Evolutionary conservation across 2,113 vertebrate genomes (phyloP).

Genomic region (Tylochromis polylepis): DNA sequence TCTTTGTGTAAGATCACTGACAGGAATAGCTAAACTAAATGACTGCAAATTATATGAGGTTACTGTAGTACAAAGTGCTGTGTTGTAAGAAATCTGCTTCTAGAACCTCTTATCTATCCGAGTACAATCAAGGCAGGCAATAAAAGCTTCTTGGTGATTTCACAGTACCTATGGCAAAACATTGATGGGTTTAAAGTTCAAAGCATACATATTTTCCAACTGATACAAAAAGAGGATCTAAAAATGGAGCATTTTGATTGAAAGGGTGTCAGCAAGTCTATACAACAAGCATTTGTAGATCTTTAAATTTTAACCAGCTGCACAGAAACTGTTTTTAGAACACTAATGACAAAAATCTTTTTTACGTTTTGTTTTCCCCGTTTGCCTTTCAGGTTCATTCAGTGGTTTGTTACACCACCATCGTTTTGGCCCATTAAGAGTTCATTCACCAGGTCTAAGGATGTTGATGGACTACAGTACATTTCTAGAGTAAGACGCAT

Average conservation of each 20-base stretch:
- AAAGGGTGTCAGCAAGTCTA: background rate
- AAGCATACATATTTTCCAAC: background rate
- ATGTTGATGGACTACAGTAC: background rate
- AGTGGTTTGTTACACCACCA: background rate
- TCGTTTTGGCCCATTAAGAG: background rate
- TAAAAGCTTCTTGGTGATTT: conserved; percentile 1
- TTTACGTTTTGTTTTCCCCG: background rate
- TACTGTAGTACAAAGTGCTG: background rate
- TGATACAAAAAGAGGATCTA: background rate
- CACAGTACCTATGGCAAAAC: background rate
- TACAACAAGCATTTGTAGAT: background rate
- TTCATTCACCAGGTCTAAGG: background rate
- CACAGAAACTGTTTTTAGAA: background rate
- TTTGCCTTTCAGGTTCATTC: conserved; percentile 1
- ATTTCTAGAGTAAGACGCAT: conserved; percentile 46
- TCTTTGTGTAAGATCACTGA: background rate
- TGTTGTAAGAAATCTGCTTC: background rate
- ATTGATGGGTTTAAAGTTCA: conserved; percentile 19
- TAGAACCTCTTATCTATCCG: background rate
- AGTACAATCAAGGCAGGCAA: background rate
- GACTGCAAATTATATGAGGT: background rate
- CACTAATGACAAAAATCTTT: background rate
- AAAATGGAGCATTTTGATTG: rapidly evolving
- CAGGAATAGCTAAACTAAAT: background rate
- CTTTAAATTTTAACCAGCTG: background rate